Evolutionary conservation across 2,113 vertebrate genomes (phyloP), one percentile per base, ranked within the genome.

Genomic region (Gadus chalcogrammus): DNA sequence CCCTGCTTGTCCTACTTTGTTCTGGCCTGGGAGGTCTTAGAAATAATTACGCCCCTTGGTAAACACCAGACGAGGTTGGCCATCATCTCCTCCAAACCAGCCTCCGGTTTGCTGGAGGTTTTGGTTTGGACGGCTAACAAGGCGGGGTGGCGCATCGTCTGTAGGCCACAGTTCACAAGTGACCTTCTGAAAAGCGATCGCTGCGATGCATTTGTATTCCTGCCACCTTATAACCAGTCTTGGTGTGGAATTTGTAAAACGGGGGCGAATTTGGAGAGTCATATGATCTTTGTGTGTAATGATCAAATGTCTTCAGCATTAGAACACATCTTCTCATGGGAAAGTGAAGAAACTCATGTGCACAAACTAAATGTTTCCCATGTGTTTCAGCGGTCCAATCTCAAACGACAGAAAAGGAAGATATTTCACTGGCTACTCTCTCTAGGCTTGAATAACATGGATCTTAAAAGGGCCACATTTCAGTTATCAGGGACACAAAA

Each of bases 1-100:
- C 94, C 94, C 3, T 95, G 92, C 72, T 22, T 94, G 65, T 96
- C 95, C 6, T 94, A 90, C 72, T 93, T 94, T 71, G 68, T 93
- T 70, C 58, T 95, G 55, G 92, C 94, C 1, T 93, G 93, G 93
- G 87, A 93, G 79, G 90, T 95, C 70, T 68, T 96, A 16, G 78
- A 77, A 28, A 82, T 72, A 59, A 73, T 55, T 1, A 79, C 94
- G 68, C 82, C 84, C 38, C 65, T 70, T 28, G 74, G 84, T 1
- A 92, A 87, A 61, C 71, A 79, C 9, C 81, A 76, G 63, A 86
- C 79, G 68, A 88, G 83, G n/a, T 3, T 96, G 75, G 77, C 75
- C 3, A 90, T 96, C 63, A 76, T 94, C 73, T 92, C 92, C 9
- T 69, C 82, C n/a, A 87, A 87, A 68, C 71, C 88, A 2, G 84